Conservation (phyloP, 23 tunicate genomes). For the Phallusia fumigata region DNA sequence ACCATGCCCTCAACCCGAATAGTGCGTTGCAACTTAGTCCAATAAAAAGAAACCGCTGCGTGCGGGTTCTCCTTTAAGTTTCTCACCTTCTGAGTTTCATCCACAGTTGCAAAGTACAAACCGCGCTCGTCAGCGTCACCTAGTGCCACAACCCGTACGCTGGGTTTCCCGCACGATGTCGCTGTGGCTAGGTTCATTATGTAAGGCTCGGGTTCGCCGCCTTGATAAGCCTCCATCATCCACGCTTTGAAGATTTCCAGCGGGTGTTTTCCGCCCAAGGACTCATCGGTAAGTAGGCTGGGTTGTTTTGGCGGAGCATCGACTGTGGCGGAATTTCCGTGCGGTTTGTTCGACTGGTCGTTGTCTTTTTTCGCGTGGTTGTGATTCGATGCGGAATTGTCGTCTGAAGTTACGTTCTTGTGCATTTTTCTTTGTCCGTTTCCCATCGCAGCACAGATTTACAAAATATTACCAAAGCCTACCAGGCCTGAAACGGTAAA, state of each 20-base stretch:
- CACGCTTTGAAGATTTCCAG: background rate
- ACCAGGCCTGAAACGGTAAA: too few species aligned
- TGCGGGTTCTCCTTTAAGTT: constrained; percentile 2
- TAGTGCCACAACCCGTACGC: constrained; percentile 7
- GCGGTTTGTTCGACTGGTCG: background rate
- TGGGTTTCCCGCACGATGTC: background rate
- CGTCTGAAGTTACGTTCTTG: background rate
- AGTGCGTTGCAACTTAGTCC: background rate
- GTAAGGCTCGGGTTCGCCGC: background rate
- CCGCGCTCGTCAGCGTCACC: constrained; percentile 10
- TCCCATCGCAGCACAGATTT: constrained; percentile 1
- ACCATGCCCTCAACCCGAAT: constrained; percentile 2
- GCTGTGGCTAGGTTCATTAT: background rate
- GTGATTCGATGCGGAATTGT: background rate
- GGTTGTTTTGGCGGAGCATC: background rate
- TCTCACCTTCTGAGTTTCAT: background rate
- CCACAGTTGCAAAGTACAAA: background rate
- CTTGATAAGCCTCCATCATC: background rate
- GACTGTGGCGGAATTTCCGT: background rate
- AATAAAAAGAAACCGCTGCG: background rate
- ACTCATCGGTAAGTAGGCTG: background rate
- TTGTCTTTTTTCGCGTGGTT: background rate
- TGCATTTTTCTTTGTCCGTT: constrained; percentile 1
- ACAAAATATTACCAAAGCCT: too few species aligned
- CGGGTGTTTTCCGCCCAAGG: background rate